Evolutionary conservation across 1,140 invertebrate genomes (phyloP), one percentile per base, ranked within the genome.

Genomic region (Goniozus legneri): DNA sequence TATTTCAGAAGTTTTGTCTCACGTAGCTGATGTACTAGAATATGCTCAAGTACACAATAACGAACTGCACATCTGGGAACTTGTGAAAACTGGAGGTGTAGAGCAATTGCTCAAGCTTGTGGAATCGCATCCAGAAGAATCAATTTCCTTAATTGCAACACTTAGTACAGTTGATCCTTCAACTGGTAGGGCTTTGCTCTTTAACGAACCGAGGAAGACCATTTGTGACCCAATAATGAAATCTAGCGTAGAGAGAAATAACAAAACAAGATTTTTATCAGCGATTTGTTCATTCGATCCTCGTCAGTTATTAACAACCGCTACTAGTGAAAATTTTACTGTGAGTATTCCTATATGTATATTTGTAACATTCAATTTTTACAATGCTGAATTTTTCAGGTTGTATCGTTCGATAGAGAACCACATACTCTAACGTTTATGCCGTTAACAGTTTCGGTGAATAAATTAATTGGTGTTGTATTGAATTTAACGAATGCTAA

Each of bases 231-330:
- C 44, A n/a, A 55, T 53, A 10, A 64, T 64, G 22, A 50, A 61
- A 44, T 54, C 56, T 3, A 6, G 4, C 4, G 39, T 44, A 38
- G 70, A 64, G 37, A 72, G 71, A 69, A 51, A 39, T 39, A 36
- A 46, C 18, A 15, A 38, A 1, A 60, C 60, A 4, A 56, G 54
- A 10, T 73, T 71, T 36, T 36, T 73, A n/a, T 48, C 57, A 2
- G 48, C 61, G 41, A 8, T 73, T 19, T 73, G 71, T 18, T 60
- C 62, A 2, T 71, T 69, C 50, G 69, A 72, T 52, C 60, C 60
- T 16, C 58, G 61, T 33, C 63, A 71, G 36, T 39, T 73, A 2
- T 22, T 73, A 20, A 60, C 49, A 12, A 47, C 54, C 3, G 49
- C 58, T 22, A 73, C 69, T 10, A 71, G 64, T 38, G 51, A 62